phyloP scores from a whole-genome alignment of 2,113 vertebrate genomes.

The Poeciliopsis occidentalis region DNA sequence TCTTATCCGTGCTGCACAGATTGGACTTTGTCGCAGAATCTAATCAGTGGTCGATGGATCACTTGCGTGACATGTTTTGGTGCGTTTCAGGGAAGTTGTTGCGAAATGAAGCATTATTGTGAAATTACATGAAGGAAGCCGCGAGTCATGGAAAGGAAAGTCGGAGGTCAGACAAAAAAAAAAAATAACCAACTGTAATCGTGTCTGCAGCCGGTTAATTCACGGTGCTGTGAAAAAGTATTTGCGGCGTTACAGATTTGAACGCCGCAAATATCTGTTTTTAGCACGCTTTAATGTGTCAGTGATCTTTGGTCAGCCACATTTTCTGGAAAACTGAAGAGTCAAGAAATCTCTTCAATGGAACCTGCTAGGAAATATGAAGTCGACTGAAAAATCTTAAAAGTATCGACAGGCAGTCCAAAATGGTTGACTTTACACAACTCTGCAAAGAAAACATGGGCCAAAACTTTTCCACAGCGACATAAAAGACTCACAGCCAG shows the following conservation, averaged over 20 bases:
- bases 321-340: neutral
- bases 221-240: neutral
- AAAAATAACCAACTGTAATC: slow-evolving; percentile 16
- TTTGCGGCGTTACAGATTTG: neutral
- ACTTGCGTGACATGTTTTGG: slow-evolving; percentile 28
- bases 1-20: slow-evolving; percentile 53
- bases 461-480: neutral
- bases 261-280: neutral
- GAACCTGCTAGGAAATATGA: neutral
- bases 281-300: neutral
- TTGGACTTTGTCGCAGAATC: slow-evolving; percentile 42
- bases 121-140: slow-evolving; percentile 63
- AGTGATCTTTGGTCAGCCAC: neutral
- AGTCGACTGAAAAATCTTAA: neutral
- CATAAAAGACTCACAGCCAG: too few species aligned
- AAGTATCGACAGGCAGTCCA: neutral
- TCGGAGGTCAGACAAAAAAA: slow-evolving; percentile 49
- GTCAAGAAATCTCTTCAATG: neutral
- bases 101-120: neutral
- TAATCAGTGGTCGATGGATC: slow-evolving; percentile 39
- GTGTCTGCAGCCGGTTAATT: slow-evolving; percentile 35
- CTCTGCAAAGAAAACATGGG: neutral
- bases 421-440: neutral
- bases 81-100: slow-evolving; percentile 50
- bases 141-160: slow-evolving; percentile 55